A percentile compares a stretch with the other conserved stretches of the same genome.
phyloP scores from a whole-genome alignment of 1,140 invertebrate genomes.

The Cherax destructor region DNA sequence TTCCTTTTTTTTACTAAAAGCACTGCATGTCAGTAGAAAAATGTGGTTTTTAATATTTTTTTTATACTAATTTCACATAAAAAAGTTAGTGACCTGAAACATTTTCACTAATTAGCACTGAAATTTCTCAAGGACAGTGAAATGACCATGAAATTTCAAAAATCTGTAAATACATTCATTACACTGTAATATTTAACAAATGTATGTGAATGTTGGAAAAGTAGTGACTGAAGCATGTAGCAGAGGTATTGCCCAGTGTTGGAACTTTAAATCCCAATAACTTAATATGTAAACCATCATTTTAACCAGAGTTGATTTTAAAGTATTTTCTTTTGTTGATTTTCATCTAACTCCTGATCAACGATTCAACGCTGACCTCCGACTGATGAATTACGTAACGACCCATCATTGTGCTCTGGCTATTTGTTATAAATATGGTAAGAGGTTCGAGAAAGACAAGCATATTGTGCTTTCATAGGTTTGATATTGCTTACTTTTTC shows the following conservation, averaged over 20 bases:
- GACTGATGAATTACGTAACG: constrained; percentile 33
- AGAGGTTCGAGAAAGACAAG: constrained; percentile 2
- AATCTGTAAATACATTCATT: background rate
- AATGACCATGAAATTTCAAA: background rate
- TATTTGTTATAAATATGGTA: constrained; percentile 28
- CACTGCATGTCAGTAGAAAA: constrained; percentile 3
- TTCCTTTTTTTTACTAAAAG: background rate
- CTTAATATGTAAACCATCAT: background rate
- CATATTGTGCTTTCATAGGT: background rate
- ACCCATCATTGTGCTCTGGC: constrained; percentile 11
- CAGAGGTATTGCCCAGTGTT: background rate
- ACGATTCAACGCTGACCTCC: background rate
- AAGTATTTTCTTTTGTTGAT: constrained; percentile 9
- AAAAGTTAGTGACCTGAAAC: background rate
- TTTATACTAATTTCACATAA: background rate
- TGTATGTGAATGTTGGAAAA: background rate
- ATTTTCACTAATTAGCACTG: background rate
- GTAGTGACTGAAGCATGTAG: background rate
- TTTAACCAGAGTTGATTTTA: constrained; percentile 11
- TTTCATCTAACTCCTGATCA: constrained; percentile 13
- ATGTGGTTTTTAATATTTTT: background rate
- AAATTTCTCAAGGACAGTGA: background rate
- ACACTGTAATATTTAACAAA: background rate
- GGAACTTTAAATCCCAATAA: background rate
- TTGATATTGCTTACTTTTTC: background rate